Conservation (phyloP, 2,888 invertebrate genomes). For the Drosophila falleni region DNA sequence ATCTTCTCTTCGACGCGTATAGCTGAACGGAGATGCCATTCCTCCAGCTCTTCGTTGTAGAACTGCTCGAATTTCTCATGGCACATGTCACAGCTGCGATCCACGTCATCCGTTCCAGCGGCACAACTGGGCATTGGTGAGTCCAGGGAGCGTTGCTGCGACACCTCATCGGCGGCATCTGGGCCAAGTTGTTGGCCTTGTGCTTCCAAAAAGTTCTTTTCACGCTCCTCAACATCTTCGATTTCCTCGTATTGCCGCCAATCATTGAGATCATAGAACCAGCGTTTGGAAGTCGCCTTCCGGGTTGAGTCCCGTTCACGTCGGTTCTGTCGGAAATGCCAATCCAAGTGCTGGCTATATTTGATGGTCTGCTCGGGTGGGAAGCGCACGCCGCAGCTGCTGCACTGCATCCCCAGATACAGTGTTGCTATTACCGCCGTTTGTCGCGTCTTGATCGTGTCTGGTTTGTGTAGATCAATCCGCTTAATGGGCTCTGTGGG, state of each 20-base stretch:
- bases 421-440: constrained; percentile 89
- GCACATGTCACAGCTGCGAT: constrained; percentile 94
- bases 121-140: constrained; percentile 90
- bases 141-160: constrained; percentile 86
- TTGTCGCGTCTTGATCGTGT: constrained; percentile 91
- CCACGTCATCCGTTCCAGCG: constrained; percentile 88
- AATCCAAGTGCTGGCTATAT: constrained; percentile 98
- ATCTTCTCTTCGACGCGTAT: constrained; percentile 90
- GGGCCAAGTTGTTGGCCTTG: constrained; percentile 88
- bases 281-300: constrained; percentile 93
- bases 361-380: constrained; percentile 94
- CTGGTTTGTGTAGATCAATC: constrained; percentile 89
- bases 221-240: constrained; percentile 95
- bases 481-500: constrained; percentile 86
- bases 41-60: constrained; percentile 98
- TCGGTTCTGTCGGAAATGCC: constrained; percentile 98
- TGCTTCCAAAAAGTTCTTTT: constrained; percentile 95
- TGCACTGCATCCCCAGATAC: constrained; percentile 97
- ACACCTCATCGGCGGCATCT: constrained; percentile 87
- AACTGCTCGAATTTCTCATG: constrained; percentile 97
- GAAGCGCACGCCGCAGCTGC: constrained; percentile 97
- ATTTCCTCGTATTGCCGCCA: constrained; percentile 98
- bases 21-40: constrained; percentile 97
- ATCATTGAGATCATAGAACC: constrained; percentile 95
- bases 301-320: constrained; percentile 94